These are phyloP conservation scores for Chorisops tibialis DNA, from an alignment of 2,888 invertebrate species.

Conservation along the genomic window DNA sequence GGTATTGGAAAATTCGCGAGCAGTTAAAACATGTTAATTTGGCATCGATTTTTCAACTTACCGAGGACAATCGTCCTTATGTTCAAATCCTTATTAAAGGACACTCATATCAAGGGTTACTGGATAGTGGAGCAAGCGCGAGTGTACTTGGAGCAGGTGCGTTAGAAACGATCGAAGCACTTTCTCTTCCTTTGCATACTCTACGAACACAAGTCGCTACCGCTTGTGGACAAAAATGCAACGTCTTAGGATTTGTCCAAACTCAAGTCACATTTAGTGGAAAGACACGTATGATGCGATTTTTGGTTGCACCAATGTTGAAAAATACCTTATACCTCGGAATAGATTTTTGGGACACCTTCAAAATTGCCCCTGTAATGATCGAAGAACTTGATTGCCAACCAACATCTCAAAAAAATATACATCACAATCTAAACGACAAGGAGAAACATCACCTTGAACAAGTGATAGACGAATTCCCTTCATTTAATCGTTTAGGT, in stretches of 20 bases:
- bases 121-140: not conserved
- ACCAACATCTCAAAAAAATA: not conserved
- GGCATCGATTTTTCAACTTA: too few relatives aligned
- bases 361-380: not conserved
- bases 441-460: not conserved
- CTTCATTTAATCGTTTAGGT: not conserved
- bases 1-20: too few relatives aligned
- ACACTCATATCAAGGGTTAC: too few relatives aligned
- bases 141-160: not conserved
- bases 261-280: not conserved
- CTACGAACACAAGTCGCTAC: not conserved
- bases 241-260: too few relatives aligned
- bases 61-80: too few relatives aligned
- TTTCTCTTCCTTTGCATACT: not conserved
- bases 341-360: not conserved
- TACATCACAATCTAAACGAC: not conserved
- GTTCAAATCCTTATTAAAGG: too few relatives aligned
- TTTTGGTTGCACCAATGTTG: not conserved
- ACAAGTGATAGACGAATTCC: not conserved
- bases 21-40: too few relatives aligned
- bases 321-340: not conserved
- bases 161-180: not conserved
- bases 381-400: too few relatives aligned
- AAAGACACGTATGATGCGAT: not conserved
- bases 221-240: too few relatives aligned